phyloP scores from a whole-genome alignment of 2,888 invertebrate species.

The Drymonia ruficornis region DNA sequence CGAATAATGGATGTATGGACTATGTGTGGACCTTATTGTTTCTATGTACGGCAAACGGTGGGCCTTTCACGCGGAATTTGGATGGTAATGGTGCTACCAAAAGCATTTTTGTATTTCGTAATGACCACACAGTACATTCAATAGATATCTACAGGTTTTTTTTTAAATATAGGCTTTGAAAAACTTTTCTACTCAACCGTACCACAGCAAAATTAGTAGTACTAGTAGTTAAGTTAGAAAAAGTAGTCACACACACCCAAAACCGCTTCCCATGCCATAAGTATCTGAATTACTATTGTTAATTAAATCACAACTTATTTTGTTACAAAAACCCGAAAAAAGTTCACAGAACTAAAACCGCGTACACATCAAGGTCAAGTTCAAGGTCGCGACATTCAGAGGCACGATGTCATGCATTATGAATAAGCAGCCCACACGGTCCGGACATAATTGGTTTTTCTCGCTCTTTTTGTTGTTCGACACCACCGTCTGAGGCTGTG shows the following conservation, averaged over 20 bases:
- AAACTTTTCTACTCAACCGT: too few species aligned
- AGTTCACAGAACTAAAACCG: not conserved
- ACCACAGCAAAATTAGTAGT: too few species aligned
- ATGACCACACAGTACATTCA: not conserved
- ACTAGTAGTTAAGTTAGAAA: too few species aligned
- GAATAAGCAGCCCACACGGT: slow-evolving; percentile 18
- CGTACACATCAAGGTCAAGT: slow-evolving; percentile 25
- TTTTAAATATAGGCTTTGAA: too few species aligned
- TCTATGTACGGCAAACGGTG: not conserved
- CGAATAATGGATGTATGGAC: slow-evolving; percentile 33
- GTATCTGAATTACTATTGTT: too few species aligned
- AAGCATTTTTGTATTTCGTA: not conserved
- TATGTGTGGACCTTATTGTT: slow-evolving; percentile 19
- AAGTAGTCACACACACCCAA: too few species aligned
- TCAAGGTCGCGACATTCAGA: slow-evolving; percentile 28
- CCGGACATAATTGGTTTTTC: slow-evolving; percentile 12
- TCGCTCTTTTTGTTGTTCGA: slow-evolving; percentile 11
- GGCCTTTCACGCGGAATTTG: not conserved
- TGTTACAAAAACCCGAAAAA: not conserved
- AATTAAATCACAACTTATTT: too few species aligned
- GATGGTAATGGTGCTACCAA: not conserved
- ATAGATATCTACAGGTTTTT: not conserved
- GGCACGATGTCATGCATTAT: slow-evolving; percentile 26
- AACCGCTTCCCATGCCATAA: too few species aligned
- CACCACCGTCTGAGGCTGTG: not conserved